phyloP scores from a whole-genome alignment of 1,140 invertebrate genomes.

The Colletes gigas region DNA sequence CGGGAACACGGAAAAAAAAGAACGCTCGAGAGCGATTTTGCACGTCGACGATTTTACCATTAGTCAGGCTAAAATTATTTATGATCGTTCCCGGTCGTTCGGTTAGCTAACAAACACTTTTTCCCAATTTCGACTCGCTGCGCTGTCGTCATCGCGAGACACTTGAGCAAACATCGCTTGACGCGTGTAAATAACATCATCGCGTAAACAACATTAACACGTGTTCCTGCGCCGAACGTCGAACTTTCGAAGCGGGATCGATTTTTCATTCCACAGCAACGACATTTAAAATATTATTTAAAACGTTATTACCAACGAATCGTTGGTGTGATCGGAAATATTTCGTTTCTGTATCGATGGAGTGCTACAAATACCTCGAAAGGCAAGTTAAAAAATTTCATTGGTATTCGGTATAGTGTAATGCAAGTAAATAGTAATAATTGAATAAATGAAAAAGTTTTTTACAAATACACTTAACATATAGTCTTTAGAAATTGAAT shows the following conservation, averaged over 20 bases:
- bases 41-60: conserved; percentile 39
- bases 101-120: conserved; percentile 61
- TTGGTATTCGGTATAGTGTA: too few species aligned
- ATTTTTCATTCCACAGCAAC: background rate
- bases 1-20: background rate
- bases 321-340: background rate
- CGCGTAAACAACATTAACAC: conserved; percentile 66
- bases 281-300: background rate
- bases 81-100: conserved; percentile 49
- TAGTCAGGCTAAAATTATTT: conserved; percentile 59
- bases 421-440: too few species aligned
- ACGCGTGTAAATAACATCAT: conserved; percentile 63
- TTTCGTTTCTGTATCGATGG: too few species aligned
- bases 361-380: too few species aligned
- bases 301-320: background rate
- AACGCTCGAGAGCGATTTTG: conserved; percentile 4
- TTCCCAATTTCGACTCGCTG: conserved; percentile 53
- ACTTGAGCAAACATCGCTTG: conserved; percentile 64
- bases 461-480: too few species aligned
- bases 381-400: too few species aligned
- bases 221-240: conserved; percentile 33
- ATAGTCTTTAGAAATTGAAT: too few species aligned
- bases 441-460: too few species aligned
- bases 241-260: conserved; percentile 43
- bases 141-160: conserved; percentile 61